Evolutionary conservation across 2,888 invertebrate species (phyloP).

Genomic region (Leucophora obtusa): DNA sequence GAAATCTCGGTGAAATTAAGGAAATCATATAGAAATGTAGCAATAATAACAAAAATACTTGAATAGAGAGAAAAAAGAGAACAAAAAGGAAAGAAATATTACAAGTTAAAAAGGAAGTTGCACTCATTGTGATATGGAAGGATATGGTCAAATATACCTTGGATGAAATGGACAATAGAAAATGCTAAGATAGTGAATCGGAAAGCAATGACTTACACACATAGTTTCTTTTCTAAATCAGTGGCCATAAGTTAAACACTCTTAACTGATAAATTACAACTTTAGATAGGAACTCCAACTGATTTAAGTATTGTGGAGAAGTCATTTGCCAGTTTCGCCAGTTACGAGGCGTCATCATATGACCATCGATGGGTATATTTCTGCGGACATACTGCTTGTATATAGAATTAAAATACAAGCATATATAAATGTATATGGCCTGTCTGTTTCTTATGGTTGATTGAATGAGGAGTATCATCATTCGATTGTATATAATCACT

Average conservation of each 20-base stretch:
- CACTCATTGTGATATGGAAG: constrained; percentile 36
- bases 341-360: too few relatives aligned
- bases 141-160: constrained; percentile 51
- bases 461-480: constrained; percentile 37
- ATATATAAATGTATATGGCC: not conserved
- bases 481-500: constrained; percentile 26
- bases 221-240: not conserved
- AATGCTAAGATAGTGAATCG: not conserved
- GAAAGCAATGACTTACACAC: not conserved
- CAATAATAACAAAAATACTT: constrained; percentile 12
- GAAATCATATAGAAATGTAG: constrained; percentile 48
- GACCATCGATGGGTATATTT: too few relatives aligned
- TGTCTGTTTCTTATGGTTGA: constrained; percentile 35
- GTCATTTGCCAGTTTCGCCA: too few relatives aligned
- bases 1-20: constrained; percentile 48
- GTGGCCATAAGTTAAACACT: not conserved
- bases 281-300: too few relatives aligned
- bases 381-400: too few relatives aligned
- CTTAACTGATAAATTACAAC: not conserved
- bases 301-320: too few relatives aligned
- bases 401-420: too few relatives aligned
- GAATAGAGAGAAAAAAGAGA: not conserved
- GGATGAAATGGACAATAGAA: constrained; percentile 35
- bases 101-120: constrained; percentile 44
- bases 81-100: constrained; percentile 40